Evolutionary conservation across 2,797 vertebrate species (phyloP), one percentile per base, ranked within the genome.

Genomic region (Podarcis lilfordi): DNA sequence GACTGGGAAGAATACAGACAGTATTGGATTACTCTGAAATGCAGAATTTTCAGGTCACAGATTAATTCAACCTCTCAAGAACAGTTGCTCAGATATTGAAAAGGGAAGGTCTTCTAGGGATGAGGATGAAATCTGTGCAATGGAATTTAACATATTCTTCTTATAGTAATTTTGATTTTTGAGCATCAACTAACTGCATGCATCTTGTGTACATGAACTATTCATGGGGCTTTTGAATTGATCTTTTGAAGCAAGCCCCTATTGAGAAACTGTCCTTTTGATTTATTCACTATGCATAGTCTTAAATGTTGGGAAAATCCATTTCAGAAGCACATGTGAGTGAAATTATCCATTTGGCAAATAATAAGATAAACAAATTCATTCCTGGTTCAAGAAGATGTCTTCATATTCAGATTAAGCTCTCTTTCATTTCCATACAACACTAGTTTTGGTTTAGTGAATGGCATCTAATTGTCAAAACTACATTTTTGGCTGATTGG

Each of bases 401-500:
- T 85, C 27, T 88, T 93, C 3, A 6, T 91, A 74, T 72, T 91
- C 80, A 82, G 85, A 83, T 81, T 8, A 85, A 88, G 82, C 8
- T 1, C 7, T 69, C 13, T 72, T 77, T 27, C 85, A 84, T 92
- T 89, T 92, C 29, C 27, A 13, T 84, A 8, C 37, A 25, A 21
- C 79, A 25, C 15, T 92, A 84, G 15, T 13, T 93, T 92, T 91
- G 74, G 40, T 92, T 89, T 77, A 85, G 5, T 77, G 84, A 90
- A 37, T 74, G 78, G 10, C 40, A 85, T 69, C 78, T 91, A 85
- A 89, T 92, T 88, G 89, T n/a, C 82, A 84, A 93, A 88, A 92
- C 85, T 55, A 43, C 0, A 0, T 80, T 91, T 43, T 77, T 50
- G 90, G 32, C 32, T 80, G 88, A 86, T 84, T 87, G 32, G 37